Conservation (phyloP, 2,113 vertebrate genomes). For the Gobio gobio region DNA sequence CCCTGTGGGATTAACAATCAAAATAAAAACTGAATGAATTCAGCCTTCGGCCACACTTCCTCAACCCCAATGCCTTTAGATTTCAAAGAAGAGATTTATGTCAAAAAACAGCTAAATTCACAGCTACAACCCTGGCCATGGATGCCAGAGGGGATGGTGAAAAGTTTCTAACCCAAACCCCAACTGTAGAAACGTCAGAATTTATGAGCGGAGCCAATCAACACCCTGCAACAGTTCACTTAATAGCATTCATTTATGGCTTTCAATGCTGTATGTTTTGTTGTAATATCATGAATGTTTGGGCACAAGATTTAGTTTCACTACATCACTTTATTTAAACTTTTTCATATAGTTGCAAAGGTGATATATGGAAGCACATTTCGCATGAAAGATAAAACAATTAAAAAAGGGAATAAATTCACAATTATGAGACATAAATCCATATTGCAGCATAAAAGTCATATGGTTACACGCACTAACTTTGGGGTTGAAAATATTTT, state of each 20-base stretch:
- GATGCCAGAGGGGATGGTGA: background rate
- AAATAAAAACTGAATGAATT: slow-evolving; percentile 15
- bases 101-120: background rate
- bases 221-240: background rate
- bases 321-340: background rate
- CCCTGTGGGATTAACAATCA: slow-evolving; percentile 37
- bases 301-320: background rate
- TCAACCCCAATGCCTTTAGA: background rate
- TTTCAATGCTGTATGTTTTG: background rate
- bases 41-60: background rate
- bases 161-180: background rate
- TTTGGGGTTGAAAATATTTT: too few relatives aligned
- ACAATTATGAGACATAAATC: background rate
- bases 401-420: too few relatives aligned
- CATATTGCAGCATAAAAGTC: background rate
- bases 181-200: background rate
- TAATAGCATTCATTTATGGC: background rate
- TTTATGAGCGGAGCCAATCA: background rate
- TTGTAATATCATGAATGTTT: background rate
- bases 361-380: too few relatives aligned
- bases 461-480: too few relatives aligned
- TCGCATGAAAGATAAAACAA: too few relatives aligned
- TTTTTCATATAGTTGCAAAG: background rate
- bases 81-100: background rate
- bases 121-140: background rate